Evolutionary conservation across 2,797 vertebrate species (phyloP).

Genomic region (Passerculus sandwichensis): DNA sequence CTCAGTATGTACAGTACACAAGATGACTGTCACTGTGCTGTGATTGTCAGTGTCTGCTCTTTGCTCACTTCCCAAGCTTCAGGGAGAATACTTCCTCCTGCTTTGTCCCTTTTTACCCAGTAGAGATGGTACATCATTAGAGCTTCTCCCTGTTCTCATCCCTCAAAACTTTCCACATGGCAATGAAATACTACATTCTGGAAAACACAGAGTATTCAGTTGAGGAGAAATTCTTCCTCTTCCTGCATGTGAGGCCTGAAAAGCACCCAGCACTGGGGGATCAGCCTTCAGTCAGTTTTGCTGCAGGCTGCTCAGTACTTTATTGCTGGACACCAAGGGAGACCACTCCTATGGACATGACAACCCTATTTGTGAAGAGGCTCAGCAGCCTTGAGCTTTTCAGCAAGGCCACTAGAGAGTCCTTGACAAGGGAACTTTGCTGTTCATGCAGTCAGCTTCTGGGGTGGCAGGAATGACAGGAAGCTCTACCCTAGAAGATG

Average conservation of each 20-base stretch:
- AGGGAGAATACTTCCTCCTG: not conserved
- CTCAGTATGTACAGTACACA: not conserved
- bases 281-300: not conserved
- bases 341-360: not conserved
- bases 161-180: fast-evolving
- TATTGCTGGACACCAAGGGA: not conserved
- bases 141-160: not conserved
- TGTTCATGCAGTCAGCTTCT: not conserved
- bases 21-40: not conserved
- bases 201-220: not conserved
- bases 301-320: not conserved
- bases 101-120: not conserved
- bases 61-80: not conserved
- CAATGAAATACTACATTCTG: not conserved
- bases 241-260: fast-evolving
- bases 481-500: not conserved
- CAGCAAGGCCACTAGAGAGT: not conserved
- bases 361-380: not conserved
- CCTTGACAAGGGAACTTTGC: not conserved
- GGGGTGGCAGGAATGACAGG: not conserved
- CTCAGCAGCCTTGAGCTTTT: not conserved
- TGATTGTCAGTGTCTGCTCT: not conserved
- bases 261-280: not conserved
- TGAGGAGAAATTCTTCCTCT: not conserved
- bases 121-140: not conserved